phyloP scores from a whole-genome alignment of 2,888 invertebrate species.

The Eilema griseolum region DNA sequence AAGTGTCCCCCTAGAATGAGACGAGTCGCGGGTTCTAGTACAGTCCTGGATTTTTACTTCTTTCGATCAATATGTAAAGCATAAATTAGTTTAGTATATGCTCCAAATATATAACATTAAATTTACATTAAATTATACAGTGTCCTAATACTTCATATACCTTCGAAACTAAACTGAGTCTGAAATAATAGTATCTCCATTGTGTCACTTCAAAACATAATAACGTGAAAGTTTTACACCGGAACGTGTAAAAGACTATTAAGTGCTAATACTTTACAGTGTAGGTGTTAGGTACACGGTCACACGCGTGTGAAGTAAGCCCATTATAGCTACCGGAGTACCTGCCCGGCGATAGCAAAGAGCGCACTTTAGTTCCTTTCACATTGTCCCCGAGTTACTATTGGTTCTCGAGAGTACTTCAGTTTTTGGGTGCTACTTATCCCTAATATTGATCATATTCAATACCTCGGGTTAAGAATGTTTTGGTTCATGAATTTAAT shows the following conservation, averaged over 20 bases:
- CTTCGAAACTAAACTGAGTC: no score
- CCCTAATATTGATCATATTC: constrained; percentile 1
- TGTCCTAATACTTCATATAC: no score
- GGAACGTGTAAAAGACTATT: constrained; percentile 28
- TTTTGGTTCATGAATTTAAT: neutral
- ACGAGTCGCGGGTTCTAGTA: no score
- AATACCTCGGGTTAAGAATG: neutral
- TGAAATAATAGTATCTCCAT: neutral
- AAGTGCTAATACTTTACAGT: constrained; percentile 44
- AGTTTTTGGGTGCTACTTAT: neutral
- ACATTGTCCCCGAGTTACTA: constrained; percentile 27
- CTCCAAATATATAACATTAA: no score
- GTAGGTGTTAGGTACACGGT: constrained; percentile 23
- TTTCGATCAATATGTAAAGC: no score
- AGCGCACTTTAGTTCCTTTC: constrained; percentile 41
- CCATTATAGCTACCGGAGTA: constrained; percentile 44
- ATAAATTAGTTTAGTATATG: no score
- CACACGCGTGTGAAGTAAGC: constrained; percentile 40
- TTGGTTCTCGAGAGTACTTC: constrained; percentile 28
- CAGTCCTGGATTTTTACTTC: no score
- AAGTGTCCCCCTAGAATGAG: no score
- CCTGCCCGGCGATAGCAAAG: constrained; percentile 29
- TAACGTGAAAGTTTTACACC: constrained; percentile 22
- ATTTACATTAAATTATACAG: no score
- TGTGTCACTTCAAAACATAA: neutral